Base-by-base conservation (phyloP, 37 sponge, comb jelly and placozoan genomes). In the Tethya wilhelma region DNA sequence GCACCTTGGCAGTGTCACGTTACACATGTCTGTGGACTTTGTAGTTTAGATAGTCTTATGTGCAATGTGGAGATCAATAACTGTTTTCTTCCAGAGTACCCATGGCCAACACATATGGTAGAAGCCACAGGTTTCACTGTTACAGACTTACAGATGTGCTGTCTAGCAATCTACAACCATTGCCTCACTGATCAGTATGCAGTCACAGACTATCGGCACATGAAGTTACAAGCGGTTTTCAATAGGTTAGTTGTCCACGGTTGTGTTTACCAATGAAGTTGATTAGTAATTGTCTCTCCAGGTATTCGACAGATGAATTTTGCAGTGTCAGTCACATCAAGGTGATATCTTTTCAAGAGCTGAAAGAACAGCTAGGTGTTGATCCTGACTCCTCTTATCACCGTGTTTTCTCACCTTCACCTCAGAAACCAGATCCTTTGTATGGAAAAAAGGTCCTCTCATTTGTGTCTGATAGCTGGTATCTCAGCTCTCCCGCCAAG, bases 101-200 rank as follows among this genome's bases (percentile, higher is more conserved):
- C 91, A 30, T 92, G 93, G 93, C 67, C 93, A 20, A 11, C 17
- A 20, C 22, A 32, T 42, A 25, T 84, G 71, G 34, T 44, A 0
- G 46, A 84, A 17, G 38, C 76, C 31, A 87, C 89, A 23, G 93
- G 93, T 1, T 80, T 81, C 58, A 45, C 78, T 36, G 55, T 79
- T 42, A 14, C n/a, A 7, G 55, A 84, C 56, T 76, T 92, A 20
- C n/a, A 37, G 23, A 38, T 30, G 17, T 75, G 69, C 25, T 84
- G 81, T 64, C 25, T 80, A 14, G 41, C 56, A 29, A 59, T 92
- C 11, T 84, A 84, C 29, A 25, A 58, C 2, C 69, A 71, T 38
- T 92, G 90, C 53, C 78, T 89, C 37, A 73, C 79, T 41, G 67
- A 84, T 22, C 60, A 92, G 72, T 59, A 74, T 45, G 4, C 68